These are phyloP conservation scores for Catocala sponsa DNA, from an alignment of 2,888 invertebrate genomes.

Conservation along the genomic window DNA sequence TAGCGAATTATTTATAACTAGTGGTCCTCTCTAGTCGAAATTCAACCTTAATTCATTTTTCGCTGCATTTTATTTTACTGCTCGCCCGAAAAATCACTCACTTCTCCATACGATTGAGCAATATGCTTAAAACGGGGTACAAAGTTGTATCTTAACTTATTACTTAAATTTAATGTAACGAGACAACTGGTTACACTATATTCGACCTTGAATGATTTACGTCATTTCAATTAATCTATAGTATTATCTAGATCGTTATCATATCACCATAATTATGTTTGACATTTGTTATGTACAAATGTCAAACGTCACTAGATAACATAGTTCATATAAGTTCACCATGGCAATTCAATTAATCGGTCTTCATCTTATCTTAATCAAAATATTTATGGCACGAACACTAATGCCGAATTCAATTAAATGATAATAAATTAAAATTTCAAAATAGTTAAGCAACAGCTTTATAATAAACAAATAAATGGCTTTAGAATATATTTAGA, in stretches of 20 bases:
- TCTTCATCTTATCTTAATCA: slow-evolving; percentile 4
- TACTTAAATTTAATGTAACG: slow-evolving; percentile 11
- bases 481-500: no score
- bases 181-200: slow-evolving; percentile 3
- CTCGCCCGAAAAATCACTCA: no score
- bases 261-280: slow-evolving; percentile 11
- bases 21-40: no score
- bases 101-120: no score
- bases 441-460: no score
- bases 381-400: slow-evolving; percentile 13
- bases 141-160: not conserved
- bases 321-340: not conserved
- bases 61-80: no score
- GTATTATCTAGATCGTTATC: slow-evolving; percentile 10
- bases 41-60: not conserved
- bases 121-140: no score
- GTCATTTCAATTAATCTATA: slow-evolving; percentile 13
- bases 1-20: no score
- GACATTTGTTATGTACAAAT: slow-evolving; percentile 6
- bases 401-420: not conserved
- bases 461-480: no score
- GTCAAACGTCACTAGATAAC: slow-evolving; percentile 8
- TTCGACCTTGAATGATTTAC: slow-evolving; percentile 18
- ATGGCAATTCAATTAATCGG: not conserved
- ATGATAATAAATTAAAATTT: not conserved